Conservation (phyloP, 2,888 invertebrate genomes). For the Agrilus mali region DNA sequence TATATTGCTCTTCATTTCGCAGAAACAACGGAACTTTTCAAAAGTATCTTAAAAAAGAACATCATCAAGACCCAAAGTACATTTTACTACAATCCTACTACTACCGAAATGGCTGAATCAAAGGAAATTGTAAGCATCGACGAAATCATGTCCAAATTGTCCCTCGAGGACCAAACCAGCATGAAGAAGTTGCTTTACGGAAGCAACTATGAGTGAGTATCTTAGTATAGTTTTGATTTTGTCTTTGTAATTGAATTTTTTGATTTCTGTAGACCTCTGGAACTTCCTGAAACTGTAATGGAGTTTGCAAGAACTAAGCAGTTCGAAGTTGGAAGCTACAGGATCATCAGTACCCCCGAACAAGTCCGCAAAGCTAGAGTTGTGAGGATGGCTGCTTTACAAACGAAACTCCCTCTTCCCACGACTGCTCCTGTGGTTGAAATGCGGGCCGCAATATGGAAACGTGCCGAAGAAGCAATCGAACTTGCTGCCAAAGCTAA, state of each 20-base stretch:
- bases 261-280: neutral
- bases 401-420: slow-evolving; percentile 70
- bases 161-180: slow-evolving; percentile 43
- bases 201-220: slow-evolving; percentile 48
- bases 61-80: no score
- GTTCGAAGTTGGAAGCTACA: slow-evolving; percentile 65
- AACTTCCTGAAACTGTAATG: slow-evolving; percentile 1
- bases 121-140: slow-evolving; percentile 20
- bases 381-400: slow-evolving; percentile 76
- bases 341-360: slow-evolving; percentile 55
- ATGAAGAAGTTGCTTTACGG: slow-evolving; percentile 70
- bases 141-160: slow-evolving; percentile 43
- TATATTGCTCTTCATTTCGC: no score
- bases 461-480: slow-evolving; percentile 60
- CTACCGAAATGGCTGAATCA: slow-evolving; percentile 15
- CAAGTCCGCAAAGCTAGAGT: slow-evolving; percentile 55
- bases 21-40: no score
- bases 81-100: no score
- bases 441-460: slow-evolving; percentile 67
- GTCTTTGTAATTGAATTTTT: neutral
- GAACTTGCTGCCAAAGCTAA: slow-evolving; percentile 61
- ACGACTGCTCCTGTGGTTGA: slow-evolving; percentile 55
- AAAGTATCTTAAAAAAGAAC: no score
- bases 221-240: neutral
- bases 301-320: slow-evolving; percentile 15